These are phyloP conservation scores for Iguana delicatissima DNA, from an alignment of 2,797 vertebrate species.

Conservation along the genomic window DNA sequence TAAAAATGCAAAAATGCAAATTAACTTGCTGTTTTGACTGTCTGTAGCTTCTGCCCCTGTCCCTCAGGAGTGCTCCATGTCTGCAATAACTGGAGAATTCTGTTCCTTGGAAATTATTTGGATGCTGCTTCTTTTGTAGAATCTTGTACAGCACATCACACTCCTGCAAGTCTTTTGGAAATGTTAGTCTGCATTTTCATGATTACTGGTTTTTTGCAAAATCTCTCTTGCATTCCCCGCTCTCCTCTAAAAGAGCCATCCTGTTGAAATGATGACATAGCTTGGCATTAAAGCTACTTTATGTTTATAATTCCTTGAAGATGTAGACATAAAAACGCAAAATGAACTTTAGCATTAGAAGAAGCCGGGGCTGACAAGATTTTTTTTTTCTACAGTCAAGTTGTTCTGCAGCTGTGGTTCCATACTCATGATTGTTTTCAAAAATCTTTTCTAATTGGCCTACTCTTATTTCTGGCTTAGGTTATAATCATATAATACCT, in stretches of 20 bases:
- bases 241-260: not conserved
- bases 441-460: not conserved
- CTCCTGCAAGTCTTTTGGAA: not conserved
- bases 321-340: not conserved
- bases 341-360: not conserved
- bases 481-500: not conserved
- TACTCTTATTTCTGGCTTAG: not conserved
- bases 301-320: slow-evolving; percentile 53
- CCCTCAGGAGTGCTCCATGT: not conserved
- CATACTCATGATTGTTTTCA: not conserved
- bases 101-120: not conserved
- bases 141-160: not conserved
- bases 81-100: not conserved
- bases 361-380: not conserved
- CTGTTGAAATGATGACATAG: not conserved
- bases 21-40: not conserved
- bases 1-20: not conserved
- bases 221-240: not conserved
- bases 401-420: not conserved
- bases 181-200: not conserved
- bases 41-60: not conserved
- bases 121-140: not conserved
- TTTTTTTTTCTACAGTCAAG: not conserved
- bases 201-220: not conserved
- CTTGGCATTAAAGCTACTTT: slow-evolving; percentile 38